A percentile compares a stretch with the other conserved stretches of the same genome.
phyloP scores from a whole-genome alignment of 2,797 vertebrate species.

The Gallinago nigripennis region DNA sequence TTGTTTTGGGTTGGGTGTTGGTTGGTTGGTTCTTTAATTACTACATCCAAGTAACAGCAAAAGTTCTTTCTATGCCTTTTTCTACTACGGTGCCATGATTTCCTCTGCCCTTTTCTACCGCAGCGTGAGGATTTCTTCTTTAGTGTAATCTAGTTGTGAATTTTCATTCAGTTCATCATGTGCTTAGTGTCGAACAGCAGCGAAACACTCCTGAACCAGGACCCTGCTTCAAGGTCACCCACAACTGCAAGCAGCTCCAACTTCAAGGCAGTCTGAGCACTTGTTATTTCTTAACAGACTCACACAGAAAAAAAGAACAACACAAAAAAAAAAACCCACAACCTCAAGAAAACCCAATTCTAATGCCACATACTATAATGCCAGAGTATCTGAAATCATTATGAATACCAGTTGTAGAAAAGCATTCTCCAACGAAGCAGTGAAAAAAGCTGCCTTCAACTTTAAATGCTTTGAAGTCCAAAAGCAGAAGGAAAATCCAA shows the following conservation, averaged over 20 bases:
- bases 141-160: not conserved
- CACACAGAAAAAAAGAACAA: not conserved
- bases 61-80: not conserved
- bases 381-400: not conserved
- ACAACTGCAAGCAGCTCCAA: not conserved
- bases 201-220: not conserved
- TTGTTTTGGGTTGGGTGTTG: no score
- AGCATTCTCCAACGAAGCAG: not conserved
- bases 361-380: not conserved
- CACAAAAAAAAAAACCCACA: not conserved
- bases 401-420: not conserved
- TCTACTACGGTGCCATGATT: not conserved
- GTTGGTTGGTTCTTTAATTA: not conserved
- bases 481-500: not conserved
- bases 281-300: not conserved
- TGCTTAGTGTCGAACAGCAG: accelerated
- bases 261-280: not conserved
- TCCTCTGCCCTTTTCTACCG: not conserved
- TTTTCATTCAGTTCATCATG: not conserved
- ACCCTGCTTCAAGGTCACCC: not conserved
- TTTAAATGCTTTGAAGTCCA: not conserved
- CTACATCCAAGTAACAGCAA: not conserved
- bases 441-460: not conserved
- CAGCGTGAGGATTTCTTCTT: not conserved
- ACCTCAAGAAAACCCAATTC: not conserved